Percentiles rank a stretch among this genome's conserved stretches.
Conservation (phyloP, 1,140 invertebrate genomes). For the Neotoxoptera formosana region DNA sequence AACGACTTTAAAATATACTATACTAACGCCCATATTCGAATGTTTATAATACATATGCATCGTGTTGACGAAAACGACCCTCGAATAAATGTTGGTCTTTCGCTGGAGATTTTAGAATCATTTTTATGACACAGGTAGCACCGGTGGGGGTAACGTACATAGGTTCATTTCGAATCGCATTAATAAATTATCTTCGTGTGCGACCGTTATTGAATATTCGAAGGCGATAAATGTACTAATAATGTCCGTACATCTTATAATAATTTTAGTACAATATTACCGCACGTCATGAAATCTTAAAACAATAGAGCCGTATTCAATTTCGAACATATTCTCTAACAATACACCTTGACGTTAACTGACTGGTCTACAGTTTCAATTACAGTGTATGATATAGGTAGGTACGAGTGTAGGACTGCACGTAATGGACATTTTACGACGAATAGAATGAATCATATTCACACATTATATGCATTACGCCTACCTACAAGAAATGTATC, state of each 20-base stretch:
- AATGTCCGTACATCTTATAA: background rate
- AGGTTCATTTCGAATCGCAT: background rate
- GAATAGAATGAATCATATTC: background rate
- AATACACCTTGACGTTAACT: background rate
- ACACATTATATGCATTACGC: background rate
- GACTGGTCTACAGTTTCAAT: background rate
- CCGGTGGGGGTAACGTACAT: background rate
- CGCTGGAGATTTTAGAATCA: background rate
- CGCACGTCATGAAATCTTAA: background rate
- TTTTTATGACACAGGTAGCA: background rate
- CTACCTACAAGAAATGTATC: slow-evolving; percentile 9
- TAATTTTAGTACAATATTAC: background rate
- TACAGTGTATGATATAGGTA: background rate
- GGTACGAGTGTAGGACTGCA: background rate
- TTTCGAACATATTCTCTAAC: background rate
- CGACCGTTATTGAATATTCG: background rate
- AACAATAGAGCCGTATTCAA: slow-evolving; percentile 2
- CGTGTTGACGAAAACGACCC: background rate
- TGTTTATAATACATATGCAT: background rate
- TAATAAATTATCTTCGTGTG: background rate
- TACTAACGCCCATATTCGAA: background rate
- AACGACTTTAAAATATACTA: background rate
- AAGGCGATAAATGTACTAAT: background rate
- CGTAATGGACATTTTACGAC: background rate
- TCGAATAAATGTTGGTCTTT: background rate